Percentiles rank a stretch among this genome's conserved stretches.
phyloP scores from a whole-genome alignment of 2,888 invertebrate species.

The Parthenolecanium corni region DNA sequence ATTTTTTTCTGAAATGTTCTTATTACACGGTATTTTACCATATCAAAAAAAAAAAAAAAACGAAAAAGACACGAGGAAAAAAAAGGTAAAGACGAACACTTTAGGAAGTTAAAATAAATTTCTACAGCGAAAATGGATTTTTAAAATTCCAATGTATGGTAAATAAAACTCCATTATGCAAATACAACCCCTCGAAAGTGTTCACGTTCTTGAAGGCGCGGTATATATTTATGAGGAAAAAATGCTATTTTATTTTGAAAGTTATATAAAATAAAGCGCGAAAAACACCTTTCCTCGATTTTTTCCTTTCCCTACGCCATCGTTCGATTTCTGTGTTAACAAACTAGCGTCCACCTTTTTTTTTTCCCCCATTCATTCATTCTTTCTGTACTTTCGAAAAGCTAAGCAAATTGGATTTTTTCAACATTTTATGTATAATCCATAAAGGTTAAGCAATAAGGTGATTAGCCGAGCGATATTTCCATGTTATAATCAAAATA shows the following conservation, averaged over 20 bases:
- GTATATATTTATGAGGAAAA: constrained; percentile 24
- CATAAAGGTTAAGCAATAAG: too few relatives aligned
- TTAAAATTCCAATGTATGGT: constrained; percentile 25
- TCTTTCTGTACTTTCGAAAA: too few relatives aligned
- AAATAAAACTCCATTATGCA: constrained; percentile 26
- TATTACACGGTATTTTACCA: too few relatives aligned
- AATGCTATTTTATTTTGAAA: constrained; percentile 22
- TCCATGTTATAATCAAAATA: too few relatives aligned
- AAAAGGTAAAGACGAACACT: background rate
- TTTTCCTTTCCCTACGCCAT: background rate
- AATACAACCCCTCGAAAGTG: constrained; percentile 23
- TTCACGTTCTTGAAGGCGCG: constrained; percentile 18
- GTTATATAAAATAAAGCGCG: constrained; percentile 15
- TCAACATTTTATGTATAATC: too few relatives aligned
- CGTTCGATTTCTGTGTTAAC: too few relatives aligned
- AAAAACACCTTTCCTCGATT: constrained; percentile 14
- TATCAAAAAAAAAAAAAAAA: too few relatives aligned
- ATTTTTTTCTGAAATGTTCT: too few relatives aligned
- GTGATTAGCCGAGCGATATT: too few relatives aligned
- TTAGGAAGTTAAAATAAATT: background rate
- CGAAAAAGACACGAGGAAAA: background rate
- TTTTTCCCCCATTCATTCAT: too few relatives aligned
- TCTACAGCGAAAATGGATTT: constrained; percentile 20
- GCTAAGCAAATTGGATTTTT: too few relatives aligned
- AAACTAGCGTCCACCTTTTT: too few relatives aligned